Percentiles rank a stretch among this genome's conserved stretches.
Evolutionary conservation across 2,797 vertebrate genomes (phyloP).

Genomic region (Mus spretus): DNA sequence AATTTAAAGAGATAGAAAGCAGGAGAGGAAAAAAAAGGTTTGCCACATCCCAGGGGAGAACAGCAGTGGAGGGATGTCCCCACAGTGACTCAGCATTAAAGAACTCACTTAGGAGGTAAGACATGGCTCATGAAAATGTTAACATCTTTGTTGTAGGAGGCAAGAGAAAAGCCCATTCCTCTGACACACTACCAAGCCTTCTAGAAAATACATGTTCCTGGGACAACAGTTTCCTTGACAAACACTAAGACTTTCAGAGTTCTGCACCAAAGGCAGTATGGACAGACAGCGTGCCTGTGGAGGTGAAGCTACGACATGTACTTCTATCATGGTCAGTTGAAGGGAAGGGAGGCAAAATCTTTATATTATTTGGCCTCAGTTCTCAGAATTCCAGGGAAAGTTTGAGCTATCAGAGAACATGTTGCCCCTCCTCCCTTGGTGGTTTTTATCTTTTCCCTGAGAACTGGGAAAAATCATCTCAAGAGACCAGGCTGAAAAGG

Average conservation of each 20-base stretch:
- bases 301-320: fast-evolving
- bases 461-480: neutral
- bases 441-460: neutral
- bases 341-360: neutral
- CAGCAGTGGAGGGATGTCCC: no score
- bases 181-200: neutral
- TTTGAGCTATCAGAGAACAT: neutral
- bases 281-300: neutral
- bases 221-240: neutral
- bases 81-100: neutral
- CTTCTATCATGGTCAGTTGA: fast-evolving
- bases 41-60: neutral
- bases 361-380: neutral
- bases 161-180: neutral
- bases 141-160: neutral
- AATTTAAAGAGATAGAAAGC: neutral
- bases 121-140: neutral
- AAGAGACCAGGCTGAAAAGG: neutral
- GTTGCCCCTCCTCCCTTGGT: neutral
- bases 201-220: neutral
- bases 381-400: neutral
- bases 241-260: neutral
- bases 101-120: neutral
- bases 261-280: neutral
- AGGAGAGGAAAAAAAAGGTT: neutral